Conservation (phyloP, 35 echinoderm and acorn worm genomes). For the Ophioderma brevispina region DNA sequence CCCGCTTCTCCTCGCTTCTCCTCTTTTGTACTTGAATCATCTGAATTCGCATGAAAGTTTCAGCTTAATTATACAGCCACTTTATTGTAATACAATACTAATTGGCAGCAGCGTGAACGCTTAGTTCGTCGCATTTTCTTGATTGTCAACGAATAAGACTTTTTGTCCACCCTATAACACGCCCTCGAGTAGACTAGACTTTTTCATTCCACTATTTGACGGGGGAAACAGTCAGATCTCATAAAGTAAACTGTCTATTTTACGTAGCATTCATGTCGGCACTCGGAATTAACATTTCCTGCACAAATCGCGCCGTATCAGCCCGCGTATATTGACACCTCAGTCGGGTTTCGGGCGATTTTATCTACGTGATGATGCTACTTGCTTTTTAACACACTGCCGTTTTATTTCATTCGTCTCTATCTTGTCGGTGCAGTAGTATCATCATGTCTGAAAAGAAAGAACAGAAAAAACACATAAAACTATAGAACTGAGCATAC, state of each 20-base stretch:
- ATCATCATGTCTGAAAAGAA: no score
- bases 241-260: slow-evolving; percentile 7
- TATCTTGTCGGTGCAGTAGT: no score
- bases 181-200: neutral
- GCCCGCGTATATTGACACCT: neutral
- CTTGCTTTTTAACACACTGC: neutral
- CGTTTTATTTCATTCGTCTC: neutral
- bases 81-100: no score
- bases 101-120: no score
- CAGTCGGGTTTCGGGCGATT: neutral
- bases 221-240: neutral
- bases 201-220: neutral
- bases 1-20: no score
- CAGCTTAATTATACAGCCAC: no score
- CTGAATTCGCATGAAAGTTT: no score
- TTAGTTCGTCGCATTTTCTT: no score
- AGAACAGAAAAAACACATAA: no score
- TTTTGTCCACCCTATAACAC: neutral
- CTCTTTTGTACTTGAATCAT: no score
- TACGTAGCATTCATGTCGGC: neutral
- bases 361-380: neutral
- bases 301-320: slow-evolving; percentile 1
- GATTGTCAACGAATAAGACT: neutral
- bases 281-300: slow-evolving; percentile 3
- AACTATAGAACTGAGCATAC: no score